Conservation (phyloP, 2,888 invertebrate genomes). For the Scotopteryx bipunctaria region DNA sequence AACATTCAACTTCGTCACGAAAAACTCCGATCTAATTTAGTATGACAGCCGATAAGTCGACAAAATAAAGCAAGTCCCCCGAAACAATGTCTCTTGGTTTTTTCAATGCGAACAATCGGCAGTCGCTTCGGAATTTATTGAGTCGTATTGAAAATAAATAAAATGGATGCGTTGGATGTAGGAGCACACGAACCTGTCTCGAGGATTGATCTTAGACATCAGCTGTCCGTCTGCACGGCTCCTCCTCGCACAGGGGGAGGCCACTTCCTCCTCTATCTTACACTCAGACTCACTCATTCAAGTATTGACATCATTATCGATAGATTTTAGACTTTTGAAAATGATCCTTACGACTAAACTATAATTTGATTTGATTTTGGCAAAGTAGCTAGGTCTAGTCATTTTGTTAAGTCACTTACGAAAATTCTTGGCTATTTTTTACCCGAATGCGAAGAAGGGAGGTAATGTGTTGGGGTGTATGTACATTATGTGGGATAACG, state of each 20-base stretch:
- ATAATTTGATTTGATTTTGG: no score
- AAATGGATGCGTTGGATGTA: constrained; percentile 45
- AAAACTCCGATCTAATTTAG: constrained; percentile 56
- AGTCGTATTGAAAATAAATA: constrained; percentile 73
- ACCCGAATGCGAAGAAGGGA: no score
- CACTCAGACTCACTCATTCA: no score
- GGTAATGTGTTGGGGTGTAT: no score
- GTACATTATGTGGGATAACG: no score
- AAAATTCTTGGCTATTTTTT: no score
- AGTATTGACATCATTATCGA: no score
- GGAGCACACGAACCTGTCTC: constrained; percentile 63
- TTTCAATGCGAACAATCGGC: constrained; percentile 71
- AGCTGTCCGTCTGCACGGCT: constrained; percentile 69
- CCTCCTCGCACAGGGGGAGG: constrained; percentile 45
- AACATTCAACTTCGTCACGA: constrained; percentile 42
- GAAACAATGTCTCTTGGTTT: constrained; percentile 65
- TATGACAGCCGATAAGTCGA: constrained; percentile 51
- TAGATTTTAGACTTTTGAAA: no score
- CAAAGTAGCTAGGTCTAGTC: no score
- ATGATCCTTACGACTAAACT: no score
- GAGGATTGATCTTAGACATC: constrained; percentile 76
- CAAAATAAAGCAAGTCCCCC: constrained; percentile 42
- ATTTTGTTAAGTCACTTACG: no score
- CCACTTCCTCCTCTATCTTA: neutral
- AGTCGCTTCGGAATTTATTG: constrained; percentile 75